Conservation (phyloP, 2,888 invertebrate species). For the Sarcophaga carnaria region DNA sequence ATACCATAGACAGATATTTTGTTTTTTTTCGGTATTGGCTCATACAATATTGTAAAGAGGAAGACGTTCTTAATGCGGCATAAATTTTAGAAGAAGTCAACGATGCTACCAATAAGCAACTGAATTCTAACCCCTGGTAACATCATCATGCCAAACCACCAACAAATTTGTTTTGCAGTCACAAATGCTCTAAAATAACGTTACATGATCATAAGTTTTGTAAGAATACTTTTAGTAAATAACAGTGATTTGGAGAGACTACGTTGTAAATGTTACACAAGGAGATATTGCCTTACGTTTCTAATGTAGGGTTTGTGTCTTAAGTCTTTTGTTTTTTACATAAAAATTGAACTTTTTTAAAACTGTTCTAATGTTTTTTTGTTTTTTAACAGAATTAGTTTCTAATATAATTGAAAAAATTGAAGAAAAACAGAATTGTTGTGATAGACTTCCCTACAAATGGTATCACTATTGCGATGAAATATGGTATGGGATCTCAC, state of each 20-base stretch:
- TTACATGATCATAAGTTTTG: slow-evolving; percentile 64
- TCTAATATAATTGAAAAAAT: too few relatives aligned
- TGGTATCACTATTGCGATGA: too few relatives aligned
- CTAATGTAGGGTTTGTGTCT: neutral
- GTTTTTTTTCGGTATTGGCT: neutral
- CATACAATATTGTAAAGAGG: slow-evolving; percentile 1
- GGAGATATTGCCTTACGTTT: neutral
- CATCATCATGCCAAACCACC: slow-evolving; percentile 54
- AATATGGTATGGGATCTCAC: too few relatives aligned
- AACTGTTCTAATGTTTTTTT: too few relatives aligned
- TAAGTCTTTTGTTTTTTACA: neutral
- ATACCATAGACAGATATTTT: neutral
- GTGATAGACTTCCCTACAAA: too few relatives aligned
- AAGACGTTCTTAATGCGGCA: slow-evolving; percentile 30
- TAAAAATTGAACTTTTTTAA: too few relatives aligned
- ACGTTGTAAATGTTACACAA: too few relatives aligned
- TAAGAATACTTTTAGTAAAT: slow-evolving; percentile 10
- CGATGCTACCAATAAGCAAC: slow-evolving; percentile 58
- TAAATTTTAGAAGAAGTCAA: slow-evolving; percentile 55
- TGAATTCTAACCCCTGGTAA: slow-evolving; percentile 60
- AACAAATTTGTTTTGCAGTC: slow-evolving; percentile 61
- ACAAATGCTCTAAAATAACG: slow-evolving; percentile 62
- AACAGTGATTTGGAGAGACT: slow-evolving; percentile 30
- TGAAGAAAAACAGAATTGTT: too few relatives aligned
- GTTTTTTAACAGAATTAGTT: too few relatives aligned